Evolutionary conservation across 64 coral and sea anemone genomes (phyloP).

Genomic region (Anthopleura sola): DNA sequence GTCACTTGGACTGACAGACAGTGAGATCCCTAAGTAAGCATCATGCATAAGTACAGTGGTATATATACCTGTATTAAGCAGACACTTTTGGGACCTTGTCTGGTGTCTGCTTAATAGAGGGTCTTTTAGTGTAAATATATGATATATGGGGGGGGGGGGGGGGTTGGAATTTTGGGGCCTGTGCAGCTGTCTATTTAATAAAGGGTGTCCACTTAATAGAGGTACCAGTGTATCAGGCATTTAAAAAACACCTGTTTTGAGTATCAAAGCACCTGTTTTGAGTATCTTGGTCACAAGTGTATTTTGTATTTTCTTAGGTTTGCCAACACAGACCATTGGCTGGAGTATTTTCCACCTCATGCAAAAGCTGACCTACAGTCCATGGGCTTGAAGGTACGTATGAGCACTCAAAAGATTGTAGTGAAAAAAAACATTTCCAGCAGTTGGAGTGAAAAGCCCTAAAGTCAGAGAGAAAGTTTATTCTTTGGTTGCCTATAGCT

Average conservation of each 20-base stretch:
- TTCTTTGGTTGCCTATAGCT: too few relatives aligned
- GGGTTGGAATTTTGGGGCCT: too few relatives aligned
- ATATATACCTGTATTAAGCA: too few relatives aligned
- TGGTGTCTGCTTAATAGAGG: too few relatives aligned
- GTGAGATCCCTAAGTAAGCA: conserved; percentile 55
- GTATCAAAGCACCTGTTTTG: background rate
- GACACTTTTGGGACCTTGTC: too few relatives aligned
- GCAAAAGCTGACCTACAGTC: conserved; percentile 77
- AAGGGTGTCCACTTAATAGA: too few relatives aligned
- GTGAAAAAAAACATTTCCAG: background rate
- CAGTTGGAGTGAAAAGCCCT: background rate
- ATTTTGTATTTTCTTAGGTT: conserved; percentile 51
- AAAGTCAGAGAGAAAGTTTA: too few relatives aligned
- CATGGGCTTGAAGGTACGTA: conserved; percentile 99
- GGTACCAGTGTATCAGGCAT: too few relatives aligned
- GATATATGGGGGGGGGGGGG: too few relatives aligned
- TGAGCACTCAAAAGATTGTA: background rate
- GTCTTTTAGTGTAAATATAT: too few relatives aligned
- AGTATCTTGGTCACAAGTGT: background rate
- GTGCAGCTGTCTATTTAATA: too few relatives aligned
- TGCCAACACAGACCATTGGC: conserved; percentile 85
- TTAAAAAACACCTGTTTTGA: background rate
- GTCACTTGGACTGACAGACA: conserved; percentile 44
- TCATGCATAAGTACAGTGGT: background rate
- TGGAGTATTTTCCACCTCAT: conserved; percentile 87